phyloP scores from a whole-genome alignment of 2,797 vertebrate species.

The Falco biarmicus region DNA sequence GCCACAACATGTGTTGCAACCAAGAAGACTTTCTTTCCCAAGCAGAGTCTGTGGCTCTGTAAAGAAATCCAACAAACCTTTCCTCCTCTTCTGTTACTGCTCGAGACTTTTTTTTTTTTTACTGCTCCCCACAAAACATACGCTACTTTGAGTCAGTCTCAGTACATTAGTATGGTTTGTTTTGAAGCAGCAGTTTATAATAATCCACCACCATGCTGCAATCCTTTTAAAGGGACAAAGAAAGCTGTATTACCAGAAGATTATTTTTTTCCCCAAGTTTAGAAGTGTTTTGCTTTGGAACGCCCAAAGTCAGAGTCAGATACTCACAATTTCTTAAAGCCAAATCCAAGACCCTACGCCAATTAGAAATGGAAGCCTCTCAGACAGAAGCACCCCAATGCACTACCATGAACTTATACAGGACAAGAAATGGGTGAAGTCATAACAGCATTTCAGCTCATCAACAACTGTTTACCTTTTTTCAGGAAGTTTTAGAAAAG shows the following conservation, averaged over 20 bases:
- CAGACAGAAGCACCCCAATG: neutral
- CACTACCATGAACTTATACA: neutral
- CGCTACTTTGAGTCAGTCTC: neutral
- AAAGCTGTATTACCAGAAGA: slow-evolving; percentile 2
- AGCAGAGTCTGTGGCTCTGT: neutral
- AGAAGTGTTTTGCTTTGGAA: neutral
- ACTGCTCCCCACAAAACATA: neutral
- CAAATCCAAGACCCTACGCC: neutral
- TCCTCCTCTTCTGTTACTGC: neutral
- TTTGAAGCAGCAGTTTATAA: slow-evolving; percentile 9
- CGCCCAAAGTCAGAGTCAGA: neutral
- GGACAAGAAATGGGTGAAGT: neutral
- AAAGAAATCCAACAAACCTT: neutral
- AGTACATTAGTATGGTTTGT: neutral
- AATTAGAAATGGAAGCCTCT: neutral
- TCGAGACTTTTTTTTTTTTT: neutral
- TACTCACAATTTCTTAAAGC: neutral
- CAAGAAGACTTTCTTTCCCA: neutral
- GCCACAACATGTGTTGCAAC: neutral
- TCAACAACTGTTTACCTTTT: neutral
- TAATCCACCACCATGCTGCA: neutral
- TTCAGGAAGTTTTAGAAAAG: neutral
- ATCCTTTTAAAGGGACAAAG: slow-evolving; percentile 28
- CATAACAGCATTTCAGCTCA: neutral
- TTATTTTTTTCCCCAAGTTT: slow-evolving; percentile 6